A percentile compares a stretch with the other conserved stretches of the same genome.
phyloP scores from a whole-genome alignment of 2,113 vertebrate genomes.

The Orcinus orca region DNA sequence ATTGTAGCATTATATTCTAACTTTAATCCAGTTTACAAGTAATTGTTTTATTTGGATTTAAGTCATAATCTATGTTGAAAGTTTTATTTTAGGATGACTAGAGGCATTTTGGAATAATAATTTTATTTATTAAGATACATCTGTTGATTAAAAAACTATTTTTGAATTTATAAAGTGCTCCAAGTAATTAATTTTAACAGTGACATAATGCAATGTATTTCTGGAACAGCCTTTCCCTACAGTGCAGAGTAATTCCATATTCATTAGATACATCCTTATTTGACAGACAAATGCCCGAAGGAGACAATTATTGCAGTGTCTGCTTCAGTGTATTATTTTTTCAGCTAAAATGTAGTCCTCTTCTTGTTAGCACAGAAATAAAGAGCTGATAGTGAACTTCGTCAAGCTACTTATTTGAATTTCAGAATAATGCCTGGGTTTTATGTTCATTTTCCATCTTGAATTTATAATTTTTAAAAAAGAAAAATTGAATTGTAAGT shows the following conservation, averaged over 20 bases:
- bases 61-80: background rate
- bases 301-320: constrained; percentile 17
- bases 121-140: constrained; percentile 19
- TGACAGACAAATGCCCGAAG: constrained; percentile 17
- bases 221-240: background rate
- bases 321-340: background rate
- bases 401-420: constrained; percentile 11
- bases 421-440: constrained; percentile 3
- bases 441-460: constrained; percentile 18
- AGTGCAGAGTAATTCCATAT: background rate
- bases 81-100: constrained; percentile 2
- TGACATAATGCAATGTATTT: background rate
- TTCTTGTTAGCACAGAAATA: constrained; percentile 17
- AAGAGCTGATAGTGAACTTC: constrained; percentile 4
- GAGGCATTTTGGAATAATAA: background rate
- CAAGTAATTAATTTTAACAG: constrained; percentile 28
- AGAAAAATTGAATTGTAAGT: background rate
- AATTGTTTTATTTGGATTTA: constrained; percentile 16
- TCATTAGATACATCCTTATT: background rate
- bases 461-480: background rate
- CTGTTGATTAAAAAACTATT: constrained; percentile 30
- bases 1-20: background rate
- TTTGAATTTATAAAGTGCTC: constrained; percentile 37
- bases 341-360: background rate
- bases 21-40: background rate